Evolutionary conservation across 2,113 vertebrate genomes (phyloP).

Genomic region (Leucosticte australis): DNA sequence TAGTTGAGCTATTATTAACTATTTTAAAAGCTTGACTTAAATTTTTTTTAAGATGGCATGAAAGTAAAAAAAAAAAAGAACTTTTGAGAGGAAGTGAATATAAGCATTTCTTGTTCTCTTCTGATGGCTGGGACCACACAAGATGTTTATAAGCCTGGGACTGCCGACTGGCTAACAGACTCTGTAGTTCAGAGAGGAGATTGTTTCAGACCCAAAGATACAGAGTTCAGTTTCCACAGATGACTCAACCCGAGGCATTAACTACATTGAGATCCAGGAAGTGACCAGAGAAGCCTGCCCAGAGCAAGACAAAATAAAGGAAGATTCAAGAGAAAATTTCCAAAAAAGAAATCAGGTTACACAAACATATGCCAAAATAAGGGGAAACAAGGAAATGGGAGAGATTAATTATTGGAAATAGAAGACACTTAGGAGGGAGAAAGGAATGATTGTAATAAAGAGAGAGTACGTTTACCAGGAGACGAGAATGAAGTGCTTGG

Average conservation of each 20-base stretch:
- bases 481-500: not conserved
- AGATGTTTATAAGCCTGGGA: not conserved
- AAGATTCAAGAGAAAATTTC: not conserved
- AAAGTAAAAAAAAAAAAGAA: not conserved
- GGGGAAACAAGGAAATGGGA: not conserved
- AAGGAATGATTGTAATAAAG: not conserved
- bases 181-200: not conserved
- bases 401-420: not conserved
- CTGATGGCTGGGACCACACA: slow-evolving; percentile 5
- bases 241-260: slow-evolving; percentile 7
- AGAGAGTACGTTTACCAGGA: not conserved
- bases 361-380: not conserved
- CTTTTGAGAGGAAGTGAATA: not conserved
- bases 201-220: slow-evolving; percentile 8
- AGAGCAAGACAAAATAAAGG: not conserved
- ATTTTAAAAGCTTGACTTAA: not conserved
- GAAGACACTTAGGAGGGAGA: not conserved
- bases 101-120: not conserved
- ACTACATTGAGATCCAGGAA: not conserved
- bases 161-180: not conserved
- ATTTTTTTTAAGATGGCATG: not conserved
- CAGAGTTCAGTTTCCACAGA: not conserved
- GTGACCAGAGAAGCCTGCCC: not conserved
- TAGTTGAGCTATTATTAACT: not conserved
- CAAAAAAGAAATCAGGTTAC: not conserved